Conservation (phyloP, 2,888 invertebrate genomes). For the Sphaerolaimus hirsutus region DNA sequence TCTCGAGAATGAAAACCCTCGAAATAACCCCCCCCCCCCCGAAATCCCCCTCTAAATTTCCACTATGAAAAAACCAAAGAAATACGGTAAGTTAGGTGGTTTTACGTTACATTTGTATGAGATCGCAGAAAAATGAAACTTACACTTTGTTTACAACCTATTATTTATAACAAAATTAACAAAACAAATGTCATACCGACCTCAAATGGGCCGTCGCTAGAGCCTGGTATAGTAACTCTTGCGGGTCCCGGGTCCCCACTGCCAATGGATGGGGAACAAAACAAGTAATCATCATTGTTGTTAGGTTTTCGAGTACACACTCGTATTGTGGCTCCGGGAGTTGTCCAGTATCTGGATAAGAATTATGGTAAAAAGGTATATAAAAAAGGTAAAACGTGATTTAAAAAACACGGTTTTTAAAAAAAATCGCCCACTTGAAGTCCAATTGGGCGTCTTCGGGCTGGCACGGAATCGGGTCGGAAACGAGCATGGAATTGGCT, state of each 20-base stretch:
- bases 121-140: too few relatives aligned
- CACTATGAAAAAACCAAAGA: too few relatives aligned
- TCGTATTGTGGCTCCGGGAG: slow-evolving; percentile 14
- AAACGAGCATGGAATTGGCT: slow-evolving; percentile 13
- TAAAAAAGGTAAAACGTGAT: not conserved
- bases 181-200: too few relatives aligned
- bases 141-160: too few relatives aligned
- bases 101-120: too few relatives aligned
- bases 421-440: slow-evolving; percentile 8
- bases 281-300: slow-evolving; percentile 11
- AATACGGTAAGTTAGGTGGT: too few relatives aligned
- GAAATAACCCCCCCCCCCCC: too few relatives aligned
- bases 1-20: too few relatives aligned
- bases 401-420: not conserved
- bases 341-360: slow-evolving; percentile 12
- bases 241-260: slow-evolving; percentile 13
- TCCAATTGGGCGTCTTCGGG: slow-evolving; percentile 13
- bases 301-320: slow-evolving; percentile 14
- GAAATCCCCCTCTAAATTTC: too few relatives aligned
- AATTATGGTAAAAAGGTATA: not conserved
- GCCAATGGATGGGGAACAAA: slow-evolving; percentile 14
- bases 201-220: slow-evolving; percentile 13
- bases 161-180: too few relatives aligned
- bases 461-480: slow-evolving; percentile 17
- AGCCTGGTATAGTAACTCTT: slow-evolving; percentile 14